Base-by-base conservation (phyloP, 2,113 vertebrate species). In the Nyctibius bracteatus region DNA sequence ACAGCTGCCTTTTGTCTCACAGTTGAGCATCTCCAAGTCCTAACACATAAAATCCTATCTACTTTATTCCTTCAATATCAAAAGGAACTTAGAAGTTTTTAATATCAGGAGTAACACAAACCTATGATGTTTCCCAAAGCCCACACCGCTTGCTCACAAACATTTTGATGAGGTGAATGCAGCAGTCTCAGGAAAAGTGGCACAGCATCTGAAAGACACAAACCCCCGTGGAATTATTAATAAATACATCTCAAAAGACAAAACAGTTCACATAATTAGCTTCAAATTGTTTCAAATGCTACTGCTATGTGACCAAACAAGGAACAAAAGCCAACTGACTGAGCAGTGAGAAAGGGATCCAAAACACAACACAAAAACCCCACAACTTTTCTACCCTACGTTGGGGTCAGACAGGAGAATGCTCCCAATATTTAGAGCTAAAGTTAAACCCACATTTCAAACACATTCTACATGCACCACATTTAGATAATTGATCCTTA, bases 81-180 rank as follows among this genome's bases (percentile, higher is more conserved):
- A 94, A 87, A 87, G 39, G 8, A 90, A 71, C 12, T 75, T 10
- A 13, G 37, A 33, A 66, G 33, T 18, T 66, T 70, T 28, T 33
- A 73, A 25, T 33, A 27, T 39, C 79, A 90, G 54, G 18, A 87
- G 4, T 33, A 81, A 81, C 23, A 98, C 99, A 97, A 94, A 99
- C 99, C 99, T 93, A 99, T 99, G 96, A 99, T 99, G 97, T 99
- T 99, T 63, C 99, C 99, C 96, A 99, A 94, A 80, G 99, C 99
- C 99, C 99, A 99, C 35, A 99, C 99, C 2, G 99, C 99, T 96
- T 99, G 99, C 94, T 99, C 99, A 86, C 99, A 99, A 92, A 99
- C 99, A 89, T 99, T 99, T 98, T 99, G 99, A 97, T 99, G 99
- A 75, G 99, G 98, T 87, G 99, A 99, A 94, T 99, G 98, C 85